A percentile compares a stretch with the other conserved stretches of the same genome.
Evolutionary conservation across 2,888 invertebrate genomes (phyloP).

Genomic region (Noctua janthe): DNA sequence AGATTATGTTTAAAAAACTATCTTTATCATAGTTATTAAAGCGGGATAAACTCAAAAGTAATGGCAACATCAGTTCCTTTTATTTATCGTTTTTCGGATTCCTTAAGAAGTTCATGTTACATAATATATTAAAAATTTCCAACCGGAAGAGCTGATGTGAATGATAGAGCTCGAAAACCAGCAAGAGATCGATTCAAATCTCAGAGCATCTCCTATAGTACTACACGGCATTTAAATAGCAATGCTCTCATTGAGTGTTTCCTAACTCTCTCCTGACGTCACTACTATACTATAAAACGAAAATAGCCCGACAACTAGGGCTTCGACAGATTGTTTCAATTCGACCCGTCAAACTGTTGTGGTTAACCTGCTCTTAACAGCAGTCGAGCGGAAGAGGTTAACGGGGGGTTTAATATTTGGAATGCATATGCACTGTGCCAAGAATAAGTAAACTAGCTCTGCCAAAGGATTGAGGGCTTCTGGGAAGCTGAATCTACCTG

Average conservation of each 20-base stretch:
- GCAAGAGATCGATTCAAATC: conserved; percentile 8
- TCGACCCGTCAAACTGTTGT: conserved; percentile 35
- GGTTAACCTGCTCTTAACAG: conserved; percentile 27
- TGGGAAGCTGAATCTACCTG: background rate
- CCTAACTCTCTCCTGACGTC: conserved; percentile 54
- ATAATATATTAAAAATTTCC: background rate
- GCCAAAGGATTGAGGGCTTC: conserved; percentile 6
- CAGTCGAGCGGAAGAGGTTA: conserved; percentile 24
- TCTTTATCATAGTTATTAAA: background rate
- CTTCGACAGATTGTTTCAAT: conserved; percentile 49
- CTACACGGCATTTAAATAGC: conserved; percentile 50
- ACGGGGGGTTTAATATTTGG: conserved; percentile 3
- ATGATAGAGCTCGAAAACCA: background rate
- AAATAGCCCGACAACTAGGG: conserved; percentile 55
- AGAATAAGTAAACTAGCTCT: conserved; percentile 4
- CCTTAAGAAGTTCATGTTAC: background rate
- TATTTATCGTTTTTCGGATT: background rate
- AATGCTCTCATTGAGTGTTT: conserved; percentile 53
- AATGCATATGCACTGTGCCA: conserved; percentile 7
- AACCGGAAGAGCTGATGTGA: background rate
- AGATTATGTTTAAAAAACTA: background rate
- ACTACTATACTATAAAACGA: conserved; percentile 48
- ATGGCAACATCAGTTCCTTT: background rate
- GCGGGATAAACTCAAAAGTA: background rate
- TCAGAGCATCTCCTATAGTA: conserved; percentile 11